Evolutionary conservation across 2,888 invertebrate species (phyloP).

Genomic region (Ethmia dodecea): DNA sequence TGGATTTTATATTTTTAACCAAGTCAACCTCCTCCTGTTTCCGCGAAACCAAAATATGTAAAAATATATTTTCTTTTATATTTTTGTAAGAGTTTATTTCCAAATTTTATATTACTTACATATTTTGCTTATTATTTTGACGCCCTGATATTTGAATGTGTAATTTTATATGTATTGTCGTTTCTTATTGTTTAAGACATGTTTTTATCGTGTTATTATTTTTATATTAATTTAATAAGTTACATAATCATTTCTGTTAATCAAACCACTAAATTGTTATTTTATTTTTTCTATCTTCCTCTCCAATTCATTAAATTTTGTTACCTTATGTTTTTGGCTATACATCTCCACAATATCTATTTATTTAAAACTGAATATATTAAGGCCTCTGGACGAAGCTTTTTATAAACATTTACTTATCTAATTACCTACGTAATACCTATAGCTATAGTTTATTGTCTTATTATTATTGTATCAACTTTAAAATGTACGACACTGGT

Average conservation of each 20-base stretch:
- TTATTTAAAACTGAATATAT: slow-evolving; percentile 1
- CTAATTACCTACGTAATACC: background rate
- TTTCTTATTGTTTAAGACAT: slow-evolving; percentile 21
- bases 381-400: slow-evolving; percentile 47
- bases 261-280: too few relatives aligned
- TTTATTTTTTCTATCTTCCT: too few relatives aligned
- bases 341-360: background rate
- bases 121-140: slow-evolving; percentile 48
- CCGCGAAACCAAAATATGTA: slow-evolving; percentile 45
- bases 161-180: slow-evolving; percentile 31
- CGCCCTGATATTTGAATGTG: slow-evolving; percentile 58
- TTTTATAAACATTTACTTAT: slow-evolving; percentile 22
- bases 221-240: slow-evolving; percentile 21
- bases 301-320: background rate
- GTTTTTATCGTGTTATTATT: slow-evolving; percentile 27
- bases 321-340: background rate
- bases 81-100: slow-evolving; percentile 34
- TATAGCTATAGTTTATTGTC: slow-evolving; percentile 12
- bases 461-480: slow-evolving; percentile 26
- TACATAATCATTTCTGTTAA: too few relatives aligned
- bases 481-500: slow-evolving; percentile 49
- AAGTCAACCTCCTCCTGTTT: slow-evolving; percentile 74
- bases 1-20: slow-evolving; percentile 40
- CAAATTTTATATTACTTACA: slow-evolving; percentile 23
- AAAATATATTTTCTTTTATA: background rate